Percentiles rank a stretch among this genome's conserved stretches.
phyloP scores from a whole-genome alignment of 2,113 vertebrate genomes.

The Himantopus leucocephalus region DNA sequence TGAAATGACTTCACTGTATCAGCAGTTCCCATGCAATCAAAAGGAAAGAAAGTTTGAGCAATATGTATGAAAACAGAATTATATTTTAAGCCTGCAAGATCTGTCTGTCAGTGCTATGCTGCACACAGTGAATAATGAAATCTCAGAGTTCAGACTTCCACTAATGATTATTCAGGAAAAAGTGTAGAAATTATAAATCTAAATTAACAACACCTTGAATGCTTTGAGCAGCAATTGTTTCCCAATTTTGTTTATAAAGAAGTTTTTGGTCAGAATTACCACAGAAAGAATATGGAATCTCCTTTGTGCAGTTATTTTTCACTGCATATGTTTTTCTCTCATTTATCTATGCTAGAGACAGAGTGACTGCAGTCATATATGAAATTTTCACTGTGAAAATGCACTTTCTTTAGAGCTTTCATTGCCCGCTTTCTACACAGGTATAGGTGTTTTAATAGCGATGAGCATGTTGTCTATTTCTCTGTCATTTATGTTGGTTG shows the following conservation, averaged over 20 bases:
- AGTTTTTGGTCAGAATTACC: not conserved
- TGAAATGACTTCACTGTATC: not conserved
- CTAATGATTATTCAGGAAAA: not conserved
- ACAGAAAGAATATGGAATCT: not conserved
- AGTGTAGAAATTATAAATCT: accelerated
- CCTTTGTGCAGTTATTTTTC: not conserved
- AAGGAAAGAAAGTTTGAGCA: not conserved
- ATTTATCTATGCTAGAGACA: not conserved
- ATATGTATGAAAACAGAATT: not conserved
- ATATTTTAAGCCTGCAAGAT: not conserved
- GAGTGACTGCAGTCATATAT: not conserved
- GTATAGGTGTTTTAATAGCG: not conserved
- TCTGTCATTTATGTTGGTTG: not conserved
- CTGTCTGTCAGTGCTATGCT: not conserved
- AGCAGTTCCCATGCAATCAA: not conserved
- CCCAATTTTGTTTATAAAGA: not conserved
- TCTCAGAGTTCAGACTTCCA: not conserved
- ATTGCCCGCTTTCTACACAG: not conserved
- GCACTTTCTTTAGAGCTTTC: not conserved
- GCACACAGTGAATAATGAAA: not conserved
- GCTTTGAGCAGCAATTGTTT: not conserved
- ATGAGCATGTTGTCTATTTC: not conserved
- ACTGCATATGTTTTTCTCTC: not conserved
- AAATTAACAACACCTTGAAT: not conserved
- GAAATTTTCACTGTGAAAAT: not conserved